Percentiles rank a stretch among this genome's conserved stretches.
These are phyloP conservation scores for Macaria liturata DNA, from an alignment of 2,888 invertebrate species.

Conservation along the genomic window DNA sequence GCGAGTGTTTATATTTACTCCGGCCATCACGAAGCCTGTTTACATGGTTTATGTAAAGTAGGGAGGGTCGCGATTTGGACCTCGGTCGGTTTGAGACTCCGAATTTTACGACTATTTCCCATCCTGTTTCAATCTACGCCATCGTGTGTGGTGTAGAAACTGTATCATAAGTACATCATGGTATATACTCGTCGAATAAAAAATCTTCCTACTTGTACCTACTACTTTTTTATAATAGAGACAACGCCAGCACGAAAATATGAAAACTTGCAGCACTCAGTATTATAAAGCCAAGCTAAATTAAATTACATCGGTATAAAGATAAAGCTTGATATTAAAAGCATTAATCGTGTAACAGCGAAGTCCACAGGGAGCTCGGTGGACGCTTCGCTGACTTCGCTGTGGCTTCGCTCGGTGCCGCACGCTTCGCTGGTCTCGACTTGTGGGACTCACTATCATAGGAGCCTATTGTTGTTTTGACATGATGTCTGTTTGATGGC, in stretches of 20 bases:
- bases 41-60: slow-evolving; percentile 45
- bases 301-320: slow-evolving; percentile 2
- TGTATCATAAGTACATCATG: too few relatives aligned
- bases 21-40: slow-evolving; percentile 35
- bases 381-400: slow-evolving; percentile 59
- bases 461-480: slow-evolving; percentile 55
- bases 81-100: slow-evolving; percentile 10
- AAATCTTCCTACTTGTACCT: too few relatives aligned
- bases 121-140: background rate
- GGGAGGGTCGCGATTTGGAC: slow-evolving; percentile 35
- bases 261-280: slow-evolving; percentile 5
- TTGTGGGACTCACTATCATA: slow-evolving; percentile 46
- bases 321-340: slow-evolving; percentile 24
- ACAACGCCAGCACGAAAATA: too few relatives aligned
- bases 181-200: too few relatives aligned
- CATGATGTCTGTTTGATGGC: slow-evolving; percentile 37
- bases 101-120: slow-evolving; percentile 37
- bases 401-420: slow-evolving; percentile 37
- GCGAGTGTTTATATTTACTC: slow-evolving; percentile 7
- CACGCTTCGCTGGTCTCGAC: slow-evolving; percentile 57
- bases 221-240: too few relatives aligned
- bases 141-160: too few relatives aligned
- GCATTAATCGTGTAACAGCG: slow-evolving; percentile 44
- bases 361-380: slow-evolving; percentile 51
- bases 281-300: slow-evolving; percentile 3